A percentile compares a stretch with the other conserved stretches of the same genome.
These are phyloP conservation scores for Paraplagusia blochii DNA, from an alignment of 2,113 vertebrate species.

Conservation along the genomic window DNA sequence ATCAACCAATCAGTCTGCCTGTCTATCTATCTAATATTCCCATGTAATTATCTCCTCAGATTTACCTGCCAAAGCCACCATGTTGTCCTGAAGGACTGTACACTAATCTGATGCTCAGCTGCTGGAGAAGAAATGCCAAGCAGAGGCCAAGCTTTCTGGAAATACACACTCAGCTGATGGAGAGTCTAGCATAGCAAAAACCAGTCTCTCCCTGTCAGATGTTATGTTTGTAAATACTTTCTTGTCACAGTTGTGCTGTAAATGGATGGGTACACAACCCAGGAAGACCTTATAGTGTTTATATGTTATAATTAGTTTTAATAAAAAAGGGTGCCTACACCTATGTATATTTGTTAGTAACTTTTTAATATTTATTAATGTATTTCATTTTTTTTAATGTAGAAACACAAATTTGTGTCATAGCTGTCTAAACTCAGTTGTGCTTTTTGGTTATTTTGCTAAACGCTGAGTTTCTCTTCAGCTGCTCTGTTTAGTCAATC, in stretches of 20 bases:
- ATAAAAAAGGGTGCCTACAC: constrained; percentile 15
- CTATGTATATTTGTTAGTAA: constrained; percentile 48
- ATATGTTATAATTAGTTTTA: constrained; percentile 29
- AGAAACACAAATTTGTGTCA: constrained; percentile 17
- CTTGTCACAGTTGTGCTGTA: constrained; percentile 23
- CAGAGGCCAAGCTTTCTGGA: constrained; percentile 92
- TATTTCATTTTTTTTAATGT: constrained; percentile 9
- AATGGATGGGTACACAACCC: constrained; percentile 25
- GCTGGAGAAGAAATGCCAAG: constrained; percentile 95
- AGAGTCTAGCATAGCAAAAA: constrained; percentile 66
- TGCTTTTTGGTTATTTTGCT: no score
- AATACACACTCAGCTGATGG: constrained; percentile 82
- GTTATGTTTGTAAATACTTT: constrained; percentile 14
- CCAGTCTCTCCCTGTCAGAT: background rate
- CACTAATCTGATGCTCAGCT: constrained; percentile 88
- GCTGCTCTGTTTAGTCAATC: no score
- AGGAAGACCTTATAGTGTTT: constrained; percentile 43
- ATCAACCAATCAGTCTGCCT: no score
- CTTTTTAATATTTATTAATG: constrained; percentile 45
- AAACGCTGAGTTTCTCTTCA: no score
- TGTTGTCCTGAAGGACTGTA: constrained; percentile 88
- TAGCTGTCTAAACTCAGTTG: background rate
- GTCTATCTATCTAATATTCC: background rate
- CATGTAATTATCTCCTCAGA: constrained; percentile 65
- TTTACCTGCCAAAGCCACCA: constrained; percentile 87